phyloP scores from a whole-genome alignment of 2,113 vertebrate species.

The Agelaius tricolor region DNA sequence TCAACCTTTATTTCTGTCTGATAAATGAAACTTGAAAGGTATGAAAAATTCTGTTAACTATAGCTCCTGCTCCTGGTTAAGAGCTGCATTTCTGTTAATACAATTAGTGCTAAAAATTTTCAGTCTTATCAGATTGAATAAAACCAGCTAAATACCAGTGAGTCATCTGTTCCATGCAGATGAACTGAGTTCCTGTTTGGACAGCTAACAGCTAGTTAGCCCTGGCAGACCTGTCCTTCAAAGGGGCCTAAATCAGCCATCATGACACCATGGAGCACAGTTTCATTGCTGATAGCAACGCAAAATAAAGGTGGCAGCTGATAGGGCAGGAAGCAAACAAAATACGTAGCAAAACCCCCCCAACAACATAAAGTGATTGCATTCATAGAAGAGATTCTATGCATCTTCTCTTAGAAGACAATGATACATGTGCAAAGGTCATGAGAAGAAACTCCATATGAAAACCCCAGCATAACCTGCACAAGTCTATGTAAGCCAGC shows the following conservation, averaged over 20 bases:
- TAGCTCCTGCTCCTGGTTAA: background rate
- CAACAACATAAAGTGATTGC: background rate
- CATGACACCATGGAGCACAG: background rate
- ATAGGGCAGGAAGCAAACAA: background rate
- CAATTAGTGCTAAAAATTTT: background rate
- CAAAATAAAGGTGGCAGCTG: background rate
- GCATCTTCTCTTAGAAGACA: background rate
- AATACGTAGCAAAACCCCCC: background rate
- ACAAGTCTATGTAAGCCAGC: background rate
- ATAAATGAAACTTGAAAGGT: constrained; percentile 1
- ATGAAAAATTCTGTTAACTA: background rate
- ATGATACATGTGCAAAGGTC: background rate
- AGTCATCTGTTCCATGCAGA: background rate
- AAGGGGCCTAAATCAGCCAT: background rate
- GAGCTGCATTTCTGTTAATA: background rate
- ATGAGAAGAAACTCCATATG: background rate
- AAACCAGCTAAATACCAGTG: background rate
- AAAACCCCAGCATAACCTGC: background rate
- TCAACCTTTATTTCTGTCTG: background rate
- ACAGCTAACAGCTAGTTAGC: background rate
- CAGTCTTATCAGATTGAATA: background rate
- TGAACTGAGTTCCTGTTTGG: background rate
- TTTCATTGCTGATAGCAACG: background rate
- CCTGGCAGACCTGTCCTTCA: background rate
- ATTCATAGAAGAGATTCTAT: background rate